These are phyloP conservation scores for Chirona hameri DNA, from an alignment of 2,888 invertebrate species.

Conservation along the genomic window DNA sequence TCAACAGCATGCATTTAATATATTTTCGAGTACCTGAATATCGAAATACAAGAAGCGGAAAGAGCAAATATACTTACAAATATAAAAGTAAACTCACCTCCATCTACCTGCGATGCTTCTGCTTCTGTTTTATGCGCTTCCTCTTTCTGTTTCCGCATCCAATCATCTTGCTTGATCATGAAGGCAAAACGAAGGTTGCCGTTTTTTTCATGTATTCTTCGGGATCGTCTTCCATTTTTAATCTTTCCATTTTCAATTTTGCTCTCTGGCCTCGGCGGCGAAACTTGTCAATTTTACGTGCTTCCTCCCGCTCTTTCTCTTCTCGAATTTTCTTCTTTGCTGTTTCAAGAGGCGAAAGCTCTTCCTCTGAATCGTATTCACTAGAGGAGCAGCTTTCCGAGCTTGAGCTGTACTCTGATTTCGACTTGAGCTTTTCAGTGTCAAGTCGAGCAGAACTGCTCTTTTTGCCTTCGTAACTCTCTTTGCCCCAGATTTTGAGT, in stretches of 20 bases:
- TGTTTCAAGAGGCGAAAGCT: neutral
- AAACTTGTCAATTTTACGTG: neutral
- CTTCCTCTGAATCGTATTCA: neutral
- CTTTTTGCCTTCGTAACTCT: neutral
- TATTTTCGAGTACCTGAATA: no score
- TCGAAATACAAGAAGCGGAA: no score
- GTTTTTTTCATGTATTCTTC: neutral
- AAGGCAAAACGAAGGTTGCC: neutral
- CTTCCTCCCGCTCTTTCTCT: neutral
- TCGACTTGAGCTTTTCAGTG: neutral
- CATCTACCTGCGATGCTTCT: neutral
- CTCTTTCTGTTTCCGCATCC: neutral
- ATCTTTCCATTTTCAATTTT: neutral
- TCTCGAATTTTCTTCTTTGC: neutral
- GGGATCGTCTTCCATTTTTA: slow-evolving; percentile 12
- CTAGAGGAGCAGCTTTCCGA: neutral
- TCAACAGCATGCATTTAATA: no score
- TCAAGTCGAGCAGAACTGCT: neutral
- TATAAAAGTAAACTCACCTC: neutral
- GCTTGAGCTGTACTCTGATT: neutral
- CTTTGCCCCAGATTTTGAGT: neutral
- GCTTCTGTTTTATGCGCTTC: neutral
- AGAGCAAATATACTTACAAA: no score
- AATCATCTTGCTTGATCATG: neutral
- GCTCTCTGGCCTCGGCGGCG: neutral